Percentiles rank a stretch among this genome's conserved stretches.
phyloP scores from a whole-genome alignment of 1,140 invertebrate genomes.

The Orchesella cincta region DNA sequence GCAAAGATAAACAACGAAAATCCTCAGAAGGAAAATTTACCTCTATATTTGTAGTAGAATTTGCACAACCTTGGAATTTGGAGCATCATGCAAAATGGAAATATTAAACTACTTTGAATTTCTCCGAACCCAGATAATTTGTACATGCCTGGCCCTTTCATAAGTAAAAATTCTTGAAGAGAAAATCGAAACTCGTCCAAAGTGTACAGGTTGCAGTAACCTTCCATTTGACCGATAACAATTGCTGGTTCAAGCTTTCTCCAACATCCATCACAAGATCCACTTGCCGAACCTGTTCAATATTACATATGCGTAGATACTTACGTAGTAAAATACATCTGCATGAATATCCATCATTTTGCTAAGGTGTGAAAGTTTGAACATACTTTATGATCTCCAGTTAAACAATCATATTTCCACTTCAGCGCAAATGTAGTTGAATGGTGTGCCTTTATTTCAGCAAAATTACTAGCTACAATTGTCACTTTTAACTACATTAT shows the following conservation, averaged over 20 bases:
- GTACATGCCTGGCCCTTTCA: constrained; percentile 85
- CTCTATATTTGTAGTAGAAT: constrained; percentile 97
- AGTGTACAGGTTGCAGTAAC: constrained; percentile 87
- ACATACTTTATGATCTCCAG: no score
- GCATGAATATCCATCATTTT: no score
- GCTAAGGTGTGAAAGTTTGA: no score
- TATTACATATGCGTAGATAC: constrained; percentile 79
- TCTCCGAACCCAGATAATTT: constrained; percentile 88
- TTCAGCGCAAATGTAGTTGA: no score
- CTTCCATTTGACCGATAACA: constrained; percentile 93
- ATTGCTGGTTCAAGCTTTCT: constrained; percentile 92
- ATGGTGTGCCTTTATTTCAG: constrained; percentile 70
- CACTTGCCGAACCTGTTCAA: constrained; percentile 79
- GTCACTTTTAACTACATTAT: no score
- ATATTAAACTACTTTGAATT: constrained; percentile 92
- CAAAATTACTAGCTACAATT: no score
- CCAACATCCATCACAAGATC: constrained; percentile 96
- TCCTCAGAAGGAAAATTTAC: no score
- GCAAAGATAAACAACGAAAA: no score
- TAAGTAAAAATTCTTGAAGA: constrained; percentile 75
- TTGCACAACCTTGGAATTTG: constrained; percentile 87
- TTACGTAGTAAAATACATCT: constrained; percentile 78
- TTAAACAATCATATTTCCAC: no score
- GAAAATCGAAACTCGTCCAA: constrained; percentile 86
- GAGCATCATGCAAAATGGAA: constrained; percentile 80